phyloP scores from a whole-genome alignment of 92 coral and sea anemone species.

The Ricordea florida region DNA sequence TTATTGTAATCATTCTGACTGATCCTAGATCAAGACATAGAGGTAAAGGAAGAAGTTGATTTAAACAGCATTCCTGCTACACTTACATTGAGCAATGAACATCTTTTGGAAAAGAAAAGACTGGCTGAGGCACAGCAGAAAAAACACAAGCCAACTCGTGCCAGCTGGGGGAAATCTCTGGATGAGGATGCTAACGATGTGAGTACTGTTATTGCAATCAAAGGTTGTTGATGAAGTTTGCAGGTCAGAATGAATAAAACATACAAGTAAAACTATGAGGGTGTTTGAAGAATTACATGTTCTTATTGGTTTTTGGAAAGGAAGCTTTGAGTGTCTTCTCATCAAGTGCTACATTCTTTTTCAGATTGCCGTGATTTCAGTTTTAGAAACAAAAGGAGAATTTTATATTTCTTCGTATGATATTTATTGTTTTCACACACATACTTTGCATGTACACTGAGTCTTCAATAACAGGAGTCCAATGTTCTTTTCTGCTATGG shows the following conservation, averaged over 20 bases:
- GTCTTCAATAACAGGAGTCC: background rate
- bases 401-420: too few species aligned
- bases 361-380: too few species aligned
- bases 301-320: too few species aligned
- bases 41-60: slow-evolving; percentile 21
- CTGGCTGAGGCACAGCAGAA: slow-evolving; percentile 81
- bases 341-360: too few species aligned
- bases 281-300: too few species aligned
- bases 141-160: slow-evolving; percentile 82
- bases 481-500: background rate
- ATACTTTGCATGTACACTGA: background rate
- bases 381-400: too few species aligned
- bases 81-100: slow-evolving; percentile 61
- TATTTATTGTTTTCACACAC: too few species aligned
- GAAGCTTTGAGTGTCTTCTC: too few species aligned
- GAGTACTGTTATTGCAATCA: too few species aligned
- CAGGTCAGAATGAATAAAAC: too few species aligned
- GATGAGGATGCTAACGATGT: slow-evolving; percentile 40
- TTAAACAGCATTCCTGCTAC: slow-evolving; percentile 70
- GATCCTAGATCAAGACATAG: background rate
- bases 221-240: too few species aligned
- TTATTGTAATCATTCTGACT: background rate
- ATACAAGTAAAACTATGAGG: too few species aligned
- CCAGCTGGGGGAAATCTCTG: slow-evolving; percentile 80
- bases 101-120: slow-evolving; percentile 62